Evolutionary conservation across 2,797 vertebrate species (phyloP), one percentile per base, ranked within the genome.

Genomic region (Pogonophryne albipinna): DNA sequence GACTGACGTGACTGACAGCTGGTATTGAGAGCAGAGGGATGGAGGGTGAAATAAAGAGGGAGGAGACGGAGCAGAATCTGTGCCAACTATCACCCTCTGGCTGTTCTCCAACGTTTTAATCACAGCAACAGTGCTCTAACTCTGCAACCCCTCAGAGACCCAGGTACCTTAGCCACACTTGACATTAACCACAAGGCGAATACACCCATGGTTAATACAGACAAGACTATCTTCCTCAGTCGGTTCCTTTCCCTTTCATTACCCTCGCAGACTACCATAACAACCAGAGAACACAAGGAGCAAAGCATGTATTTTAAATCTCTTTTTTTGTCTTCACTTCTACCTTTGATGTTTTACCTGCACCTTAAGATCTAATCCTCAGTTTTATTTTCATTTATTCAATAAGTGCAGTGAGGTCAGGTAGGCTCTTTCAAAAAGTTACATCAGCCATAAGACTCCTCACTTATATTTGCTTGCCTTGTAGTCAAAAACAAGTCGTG

Each of bases 111-210:
- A 71, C 65, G 66, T 86, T 91, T 92, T 94, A 94, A 94, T 94
- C 92, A 93, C 90, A 92, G 87, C 71, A 76, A 83, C 86, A 87
- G 74, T 85, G 88, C 85, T 91, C 89, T 89, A 84, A 50, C 91
- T 90, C 71, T 53, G 77, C 87, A 91, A 85, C 86, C 92, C 90
- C 90, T 87, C 49, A 60, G 92, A 92, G 92, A 93, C 87, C 82
- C 79, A 90, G 89, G 93, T 92, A 92, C 83, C 91, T 93, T 89
- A 92, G 90, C 89, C 90, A 92, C 92, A 91, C 85, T 93, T 93
- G 90, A 91, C 90, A 91, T 91, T 87, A 90, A 91, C 85, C 91
- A 88, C 84, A 78, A 89, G 86, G 88, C 88, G 85, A 85, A 87
- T 70, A 80, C 85, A 66, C 80, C 81, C 85, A 79, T 83, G 80